phyloP scores from a whole-genome alignment of 2,113 vertebrate genomes.

The Cyphomyrus discorhynchus region DNA sequence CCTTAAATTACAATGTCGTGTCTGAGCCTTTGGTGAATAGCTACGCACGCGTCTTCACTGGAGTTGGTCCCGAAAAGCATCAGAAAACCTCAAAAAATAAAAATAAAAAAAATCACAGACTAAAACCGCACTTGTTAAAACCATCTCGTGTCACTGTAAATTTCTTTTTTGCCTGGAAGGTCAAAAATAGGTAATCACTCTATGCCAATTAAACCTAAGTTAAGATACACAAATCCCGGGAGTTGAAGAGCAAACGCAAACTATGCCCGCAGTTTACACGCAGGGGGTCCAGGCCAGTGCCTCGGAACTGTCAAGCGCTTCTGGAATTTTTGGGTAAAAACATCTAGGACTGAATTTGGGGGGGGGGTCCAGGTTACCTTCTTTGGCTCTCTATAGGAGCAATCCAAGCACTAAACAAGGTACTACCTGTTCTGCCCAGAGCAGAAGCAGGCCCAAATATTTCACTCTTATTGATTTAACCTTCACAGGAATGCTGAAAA shows the following conservation, averaged over 20 bases:
- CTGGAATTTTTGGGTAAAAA: conserved; percentile 26
- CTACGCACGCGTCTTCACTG: neutral
- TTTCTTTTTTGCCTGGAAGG: neutral
- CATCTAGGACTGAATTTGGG: conserved; percentile 30
- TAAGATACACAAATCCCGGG: neutral
- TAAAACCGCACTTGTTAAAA: neutral
- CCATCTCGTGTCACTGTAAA: neutral
- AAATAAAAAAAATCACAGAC: neutral
- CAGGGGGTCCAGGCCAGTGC: too few relatives aligned
- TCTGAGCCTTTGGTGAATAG: neutral
- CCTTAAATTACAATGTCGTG: neutral
- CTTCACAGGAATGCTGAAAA: conserved; percentile 80
- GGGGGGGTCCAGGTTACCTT: conserved; percentile 24
- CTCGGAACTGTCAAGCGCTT: conserved; percentile 36
- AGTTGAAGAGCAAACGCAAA: neutral
- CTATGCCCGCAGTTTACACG: neutral
- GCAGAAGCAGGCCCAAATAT: conserved; percentile 74
- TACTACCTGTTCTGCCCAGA: conserved; percentile 74
- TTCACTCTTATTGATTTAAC: conserved; percentile 79
- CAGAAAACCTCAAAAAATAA: neutral
- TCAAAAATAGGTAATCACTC: neutral
- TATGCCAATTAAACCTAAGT: neutral
- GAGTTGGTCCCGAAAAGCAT: neutral
- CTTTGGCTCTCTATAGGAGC: conserved; percentile 61
- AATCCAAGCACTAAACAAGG: conserved; percentile 76